Evolutionary conservation across 2,888 invertebrate genomes (phyloP).

Genomic region (Isotomurus palustris): DNA sequence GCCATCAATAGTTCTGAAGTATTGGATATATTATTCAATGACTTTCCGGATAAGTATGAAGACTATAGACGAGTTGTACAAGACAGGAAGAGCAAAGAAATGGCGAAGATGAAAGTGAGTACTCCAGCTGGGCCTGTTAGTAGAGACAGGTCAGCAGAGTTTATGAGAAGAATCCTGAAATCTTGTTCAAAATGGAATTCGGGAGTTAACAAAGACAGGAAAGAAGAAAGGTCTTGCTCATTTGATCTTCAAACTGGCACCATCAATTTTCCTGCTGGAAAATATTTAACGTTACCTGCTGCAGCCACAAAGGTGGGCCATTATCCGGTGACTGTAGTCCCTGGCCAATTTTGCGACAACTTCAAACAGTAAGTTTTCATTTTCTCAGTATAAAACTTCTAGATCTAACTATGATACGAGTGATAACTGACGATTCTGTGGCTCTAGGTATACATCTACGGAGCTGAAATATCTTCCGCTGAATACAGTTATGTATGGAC

Average conservation of each 20-base stretch:
- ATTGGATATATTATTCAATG: slow-evolving; percentile 88
- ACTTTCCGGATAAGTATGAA: slow-evolving; percentile 92
- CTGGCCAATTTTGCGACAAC: slow-evolving; percentile 91
- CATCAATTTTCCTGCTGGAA: slow-evolving; percentile 64
- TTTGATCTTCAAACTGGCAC: slow-evolving; percentile 89
- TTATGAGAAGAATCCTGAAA: slow-evolving; percentile 75
- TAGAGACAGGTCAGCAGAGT: slow-evolving; percentile 53
- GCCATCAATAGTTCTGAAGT: slow-evolving; percentile 89
- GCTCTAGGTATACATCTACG: slow-evolving; percentile 67
- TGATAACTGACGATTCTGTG: slow-evolving; percentile 28
- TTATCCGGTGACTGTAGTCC: slow-evolving; percentile 90
- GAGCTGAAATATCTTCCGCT: slow-evolving; percentile 89
- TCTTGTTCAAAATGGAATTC: slow-evolving; percentile 86
- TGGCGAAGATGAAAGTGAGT: slow-evolving; percentile 47
- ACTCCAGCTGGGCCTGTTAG: slow-evolving; percentile 33
- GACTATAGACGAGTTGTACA: slow-evolving; percentile 74
- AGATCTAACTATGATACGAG: not conserved
- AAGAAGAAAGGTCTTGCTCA: slow-evolving; percentile 72
- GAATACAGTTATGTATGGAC: slow-evolving; percentile 76
- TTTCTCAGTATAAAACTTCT: not conserved
- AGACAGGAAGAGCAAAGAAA: slow-evolving; percentile 65
- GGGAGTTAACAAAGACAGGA: slow-evolving; percentile 68
- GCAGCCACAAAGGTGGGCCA: slow-evolving; percentile 57
- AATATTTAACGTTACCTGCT: slow-evolving; percentile 51
- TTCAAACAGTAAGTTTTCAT: slow-evolving; percentile 60